A percentile compares a stretch with the other conserved stretches of the same genome.
Conservation (phyloP, 2,113 vertebrate species). For the Bucco capensis region DNA sequence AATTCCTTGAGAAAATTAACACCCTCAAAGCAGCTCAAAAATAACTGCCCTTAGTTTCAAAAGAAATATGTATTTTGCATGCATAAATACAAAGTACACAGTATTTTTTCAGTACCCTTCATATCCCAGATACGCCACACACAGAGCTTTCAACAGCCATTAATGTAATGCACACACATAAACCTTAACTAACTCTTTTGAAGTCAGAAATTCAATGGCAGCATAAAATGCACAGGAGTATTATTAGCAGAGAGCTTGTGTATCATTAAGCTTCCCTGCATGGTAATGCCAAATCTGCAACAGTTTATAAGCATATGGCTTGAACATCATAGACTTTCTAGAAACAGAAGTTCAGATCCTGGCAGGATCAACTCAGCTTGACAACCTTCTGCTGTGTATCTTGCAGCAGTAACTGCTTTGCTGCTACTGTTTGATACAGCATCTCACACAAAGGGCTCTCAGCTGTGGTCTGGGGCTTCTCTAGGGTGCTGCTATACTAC, state of each 20-base stretch:
- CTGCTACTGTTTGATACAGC: not conserved
- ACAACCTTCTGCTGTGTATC: not conserved
- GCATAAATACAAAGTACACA: not conserved
- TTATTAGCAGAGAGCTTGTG: not conserved
- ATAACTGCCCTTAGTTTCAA: not conserved
- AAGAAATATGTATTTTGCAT: not conserved
- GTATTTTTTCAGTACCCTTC: not conserved
- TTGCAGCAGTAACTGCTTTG: not conserved
- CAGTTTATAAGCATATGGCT: slow-evolving; percentile 3
- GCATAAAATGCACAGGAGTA: not conserved
- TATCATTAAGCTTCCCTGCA: not conserved
- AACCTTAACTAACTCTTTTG: not conserved
- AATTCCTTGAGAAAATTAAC: not conserved
- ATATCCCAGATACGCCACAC: not conserved
- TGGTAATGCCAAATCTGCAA: not conserved
- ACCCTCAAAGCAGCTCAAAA: not conserved
- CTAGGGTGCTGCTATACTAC: accelerated
- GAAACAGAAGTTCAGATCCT: not conserved
- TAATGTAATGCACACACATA: not conserved
- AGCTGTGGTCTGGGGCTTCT: not conserved
- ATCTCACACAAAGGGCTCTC: not conserved
- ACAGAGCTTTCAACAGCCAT: not conserved
- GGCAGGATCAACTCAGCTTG: slow-evolving; percentile 1
- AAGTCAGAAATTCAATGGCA: not conserved
- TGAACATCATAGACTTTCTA: not conserved